Evolutionary conservation across 2,888 invertebrate genomes (phyloP).

Genomic region (Meiosimyza platycephala): DNA sequence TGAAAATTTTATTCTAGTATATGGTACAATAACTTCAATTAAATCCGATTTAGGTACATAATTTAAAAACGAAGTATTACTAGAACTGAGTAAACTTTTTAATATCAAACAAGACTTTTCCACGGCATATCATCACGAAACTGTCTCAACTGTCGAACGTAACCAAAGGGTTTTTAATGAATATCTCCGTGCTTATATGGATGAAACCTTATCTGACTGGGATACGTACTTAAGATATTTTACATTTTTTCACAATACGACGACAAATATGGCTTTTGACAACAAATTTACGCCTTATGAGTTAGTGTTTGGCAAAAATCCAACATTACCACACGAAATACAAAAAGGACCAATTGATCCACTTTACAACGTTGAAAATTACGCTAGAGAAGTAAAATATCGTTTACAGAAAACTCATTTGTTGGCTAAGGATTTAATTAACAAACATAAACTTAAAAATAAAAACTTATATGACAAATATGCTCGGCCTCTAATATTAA

Average conservation of each 20-base stretch:
- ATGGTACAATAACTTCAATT: too few species aligned
- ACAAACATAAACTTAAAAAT: neutral
- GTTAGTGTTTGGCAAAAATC: neutral
- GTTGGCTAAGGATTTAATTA: neutral
- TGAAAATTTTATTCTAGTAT: too few species aligned
- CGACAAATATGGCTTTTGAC: constrained; percentile 1
- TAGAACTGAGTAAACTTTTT: too few species aligned
- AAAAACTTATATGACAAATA: neutral
- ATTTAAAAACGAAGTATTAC: too few species aligned
- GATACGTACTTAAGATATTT: constrained; percentile 11
- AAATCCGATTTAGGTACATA: too few species aligned
- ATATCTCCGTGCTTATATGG: neutral
- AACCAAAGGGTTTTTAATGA: constrained; percentile 38
- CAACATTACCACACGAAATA: too few species aligned
- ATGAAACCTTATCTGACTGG: constrained; percentile 1
- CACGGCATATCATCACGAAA: constrained; percentile 41
- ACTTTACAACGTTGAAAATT: too few species aligned
- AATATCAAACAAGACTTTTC: constrained; percentile 29
- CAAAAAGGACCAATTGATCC: too few species aligned
- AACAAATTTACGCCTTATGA: constrained; percentile 15
- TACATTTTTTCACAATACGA: constrained; percentile 14
- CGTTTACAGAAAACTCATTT: neutral
- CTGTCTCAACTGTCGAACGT: constrained; percentile 43
- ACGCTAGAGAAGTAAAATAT: neutral
- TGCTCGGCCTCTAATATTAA: neutral